phyloP scores from a whole-genome alignment of 1,140 invertebrate genomes.

The Hyphantria cunea region DNA sequence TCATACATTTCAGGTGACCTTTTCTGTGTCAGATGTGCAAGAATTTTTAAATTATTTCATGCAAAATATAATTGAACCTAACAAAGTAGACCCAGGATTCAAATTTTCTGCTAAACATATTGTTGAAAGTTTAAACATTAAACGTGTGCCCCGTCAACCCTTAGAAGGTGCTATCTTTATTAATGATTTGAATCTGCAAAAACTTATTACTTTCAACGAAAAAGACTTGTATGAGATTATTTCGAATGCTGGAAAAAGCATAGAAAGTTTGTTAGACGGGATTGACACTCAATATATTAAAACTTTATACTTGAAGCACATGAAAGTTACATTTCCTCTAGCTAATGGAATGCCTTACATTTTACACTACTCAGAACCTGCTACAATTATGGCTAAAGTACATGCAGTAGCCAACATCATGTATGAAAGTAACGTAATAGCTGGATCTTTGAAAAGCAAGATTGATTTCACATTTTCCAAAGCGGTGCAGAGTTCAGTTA shows the following conservation, averaged over 20 bases:
- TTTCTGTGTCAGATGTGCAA: slow-evolving; percentile 79
- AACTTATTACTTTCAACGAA: slow-evolving; percentile 83
- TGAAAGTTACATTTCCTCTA: slow-evolving; percentile 84
- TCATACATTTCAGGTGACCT: slow-evolving; percentile 46
- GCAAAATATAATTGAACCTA: slow-evolving; percentile 41
- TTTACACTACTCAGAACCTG: slow-evolving; percentile 82
- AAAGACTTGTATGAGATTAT: slow-evolving; percentile 77
- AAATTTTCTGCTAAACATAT: slow-evolving; percentile 79
- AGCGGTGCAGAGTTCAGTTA: slow-evolving; percentile 82
- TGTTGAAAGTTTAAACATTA: slow-evolving; percentile 82
- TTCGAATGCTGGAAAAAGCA: slow-evolving; percentile 44
- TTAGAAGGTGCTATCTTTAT: slow-evolving; percentile 83
- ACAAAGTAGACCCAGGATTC: slow-evolving; percentile 41
- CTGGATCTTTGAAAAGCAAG: slow-evolving; percentile 63
- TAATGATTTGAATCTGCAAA: slow-evolving; percentile 64
- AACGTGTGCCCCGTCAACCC: slow-evolving; percentile 76
- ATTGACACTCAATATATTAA: slow-evolving; percentile 81
- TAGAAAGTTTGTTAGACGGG: slow-evolving; percentile 61
- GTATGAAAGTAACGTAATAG: not conserved
- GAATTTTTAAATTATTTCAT: slow-evolving; percentile 70
- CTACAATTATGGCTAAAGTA: slow-evolving; percentile 73
- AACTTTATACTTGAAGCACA: slow-evolving; percentile 76
- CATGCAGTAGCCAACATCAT: slow-evolving; percentile 29
- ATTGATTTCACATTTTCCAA: slow-evolving; percentile 73
- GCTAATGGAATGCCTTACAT: slow-evolving; percentile 86